Base-by-base conservation (phyloP, 2,113 vertebrate genomes). In the Spea multiplicata region DNA sequence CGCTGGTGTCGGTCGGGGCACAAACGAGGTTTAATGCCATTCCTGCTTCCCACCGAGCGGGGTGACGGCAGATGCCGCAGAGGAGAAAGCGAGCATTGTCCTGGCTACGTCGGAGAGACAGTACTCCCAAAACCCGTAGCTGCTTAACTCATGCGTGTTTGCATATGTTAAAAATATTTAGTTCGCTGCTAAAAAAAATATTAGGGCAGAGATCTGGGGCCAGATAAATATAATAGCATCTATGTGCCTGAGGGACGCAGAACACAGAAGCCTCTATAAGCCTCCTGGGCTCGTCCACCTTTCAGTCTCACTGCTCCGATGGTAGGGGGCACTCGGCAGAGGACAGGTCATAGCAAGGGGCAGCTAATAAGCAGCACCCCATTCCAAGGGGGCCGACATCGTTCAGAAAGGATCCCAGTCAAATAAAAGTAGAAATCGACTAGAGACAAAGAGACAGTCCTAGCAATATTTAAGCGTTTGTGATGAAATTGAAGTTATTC, bases 161-260 rank as follows among this genome's bases (percentile, higher is more conserved):
- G 85, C 83, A 72, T 83, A 84, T 83, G 85, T 86, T 85, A 83
- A 88, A 90, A 86, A 88, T 78, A 86, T 86, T 88, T 88, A 88
- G 86, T 88, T 83, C 88, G 10, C 84, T 5, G 85, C 84, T 88
- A 86, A 90, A 85, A 89, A 85, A 86, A 88, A 87, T 90, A 86
- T 87, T 85, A 83, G 85, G 79, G 46, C 74, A 82, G 0, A 78
- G 86, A 75, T 83, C 71, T 76, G 84, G 83, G 81, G 85, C 86
- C 89, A 86, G 84, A 81, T 44, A 61, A 82, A 74, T 83, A 88
- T 83, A 88, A 86, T 86, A 83, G 82, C 85, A 84, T 5, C 86
- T 61, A 83, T 88, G 77, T 87, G 86, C 88, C 14, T 80, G 16
- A 78, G 46, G 44, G 48, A 69, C 78, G 66, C 0, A 49, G 78